Evolutionary conservation across 2,888 invertebrate species (phyloP), one percentile per base, ranked within the genome.

Genomic region (Leptinotarsa tumamoca): DNA sequence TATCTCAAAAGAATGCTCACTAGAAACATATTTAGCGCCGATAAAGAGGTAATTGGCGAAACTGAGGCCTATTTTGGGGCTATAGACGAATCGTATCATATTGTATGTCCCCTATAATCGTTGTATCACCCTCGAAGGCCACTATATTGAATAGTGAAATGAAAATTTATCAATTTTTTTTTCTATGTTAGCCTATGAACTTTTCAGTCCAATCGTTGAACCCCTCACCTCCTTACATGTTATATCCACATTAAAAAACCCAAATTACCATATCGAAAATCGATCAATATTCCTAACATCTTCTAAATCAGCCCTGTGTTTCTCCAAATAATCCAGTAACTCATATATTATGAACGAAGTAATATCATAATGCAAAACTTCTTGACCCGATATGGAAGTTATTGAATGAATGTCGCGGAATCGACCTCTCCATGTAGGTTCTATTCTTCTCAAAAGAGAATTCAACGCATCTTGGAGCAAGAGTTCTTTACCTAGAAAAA

Each of bases 361-460:
- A 18, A 58, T 73, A 49, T 80, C 77, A 14, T 78, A 78, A 74
- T 80, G 81, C 67, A 79, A 58, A 21, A 79, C 66, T 21, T 76
- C 27, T 21, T 51, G 69, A 52, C 79, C 74, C 72, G 77, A 51
- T 13, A 7, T 43, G 14, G 72, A 56, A 4, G 4, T 5, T 69
- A 66, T 50, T 14, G 74, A 76, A 74, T 23, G 85, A 82, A 7
- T 79, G 68, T 79, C 78, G 2, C 76, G 78, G 67, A 74, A 74
- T 74, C 84, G 80, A 10, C 78, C 79, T n/a, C 79, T 84, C 80
- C 86, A 86, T 54, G 82, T 81, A 21, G 87, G 86, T 77, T 86
- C 85, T 80, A 89, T 82, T 81, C 87, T 84, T 13, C 82, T 78
- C 17, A 89, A 76, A n/a, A 89, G 71, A 61, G 82, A 75, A 76